Conservation (phyloP, 2,797 vertebrate genomes). For the Cygnus olor region DNA sequence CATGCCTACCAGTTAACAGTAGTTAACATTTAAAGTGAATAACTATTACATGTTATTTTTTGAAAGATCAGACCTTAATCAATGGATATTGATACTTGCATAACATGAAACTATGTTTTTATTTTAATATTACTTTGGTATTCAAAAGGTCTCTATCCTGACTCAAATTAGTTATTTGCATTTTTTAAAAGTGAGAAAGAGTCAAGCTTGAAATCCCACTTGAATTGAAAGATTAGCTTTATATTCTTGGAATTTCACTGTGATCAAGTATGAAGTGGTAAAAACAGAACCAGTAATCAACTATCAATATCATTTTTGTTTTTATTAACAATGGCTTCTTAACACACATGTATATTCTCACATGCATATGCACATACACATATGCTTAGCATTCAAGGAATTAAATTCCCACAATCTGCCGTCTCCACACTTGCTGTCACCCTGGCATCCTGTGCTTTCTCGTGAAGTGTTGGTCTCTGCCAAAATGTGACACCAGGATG, state of each 20-base stretch:
- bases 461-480: not conserved
- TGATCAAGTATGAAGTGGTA: not conserved
- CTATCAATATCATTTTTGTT: not conserved
- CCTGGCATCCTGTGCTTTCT: not conserved
- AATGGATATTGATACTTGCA: not conserved
- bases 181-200: not conserved
- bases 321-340: not conserved
- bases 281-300: not conserved
- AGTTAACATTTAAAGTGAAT: conserved; percentile 62
- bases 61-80: conserved; percentile 48
- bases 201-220: not conserved
- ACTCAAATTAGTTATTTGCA: not conserved
- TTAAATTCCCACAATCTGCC: not conserved
- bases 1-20: conserved; percentile 57
- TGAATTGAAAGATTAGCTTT: not conserved
- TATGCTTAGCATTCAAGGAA: not conserved
- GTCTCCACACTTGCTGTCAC: no score
- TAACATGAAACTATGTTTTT: not conserved
- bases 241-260: not conserved
- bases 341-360: not conserved
- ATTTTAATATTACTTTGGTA: not conserved
- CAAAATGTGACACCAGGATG: rapidly evolving
- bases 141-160: conserved; percentile 15
- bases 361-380: not conserved
- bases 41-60: conserved; percentile 40